phyloP scores from a whole-genome alignment of 64 coral and sea anemone genomes.

The Montipora cactus region DNA sequence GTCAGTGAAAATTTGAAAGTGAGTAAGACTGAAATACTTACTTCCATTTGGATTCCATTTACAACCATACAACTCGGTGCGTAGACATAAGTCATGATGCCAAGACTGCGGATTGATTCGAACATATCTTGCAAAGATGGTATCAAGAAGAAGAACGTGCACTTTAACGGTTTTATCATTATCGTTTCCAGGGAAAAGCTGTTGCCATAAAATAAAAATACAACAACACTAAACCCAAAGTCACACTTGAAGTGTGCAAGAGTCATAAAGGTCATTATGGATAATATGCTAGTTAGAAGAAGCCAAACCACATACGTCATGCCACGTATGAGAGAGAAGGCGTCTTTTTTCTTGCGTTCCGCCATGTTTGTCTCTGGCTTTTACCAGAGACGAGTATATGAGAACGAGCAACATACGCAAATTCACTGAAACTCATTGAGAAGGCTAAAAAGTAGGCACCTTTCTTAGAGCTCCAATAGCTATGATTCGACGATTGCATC shows the following conservation, averaged over 20 bases:
- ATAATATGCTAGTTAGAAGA: too few species aligned
- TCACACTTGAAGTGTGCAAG: not conserved
- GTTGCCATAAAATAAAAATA: not conserved
- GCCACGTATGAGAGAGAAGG: too few species aligned
- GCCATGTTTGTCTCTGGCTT: not conserved
- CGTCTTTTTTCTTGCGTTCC: too few species aligned
- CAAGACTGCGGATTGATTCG: constrained; percentile 24
- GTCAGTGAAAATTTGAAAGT: too few species aligned
- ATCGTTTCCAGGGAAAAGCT: constrained; percentile 13
- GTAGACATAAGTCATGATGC: constrained; percentile 20
- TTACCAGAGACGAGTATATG: not conserved
- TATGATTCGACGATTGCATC: too few species aligned
- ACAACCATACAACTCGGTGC: constrained; percentile 32
- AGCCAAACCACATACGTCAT: too few species aligned
- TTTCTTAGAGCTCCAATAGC: too few species aligned
- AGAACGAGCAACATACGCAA: not conserved
- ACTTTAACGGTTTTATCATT: constrained; percentile 33
- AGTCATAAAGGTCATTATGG: too few species aligned
- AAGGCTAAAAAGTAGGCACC: too few species aligned
- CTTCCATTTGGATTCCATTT: not conserved
- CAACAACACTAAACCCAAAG: too few species aligned
- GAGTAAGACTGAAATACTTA: not conserved
- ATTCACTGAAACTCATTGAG: too few species aligned
- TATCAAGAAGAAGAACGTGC: constrained; percentile 29
- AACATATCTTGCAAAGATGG: constrained; percentile 32